phyloP scores from a whole-genome alignment of 2,888 invertebrate species.

The Deilephila elpenor region DNA sequence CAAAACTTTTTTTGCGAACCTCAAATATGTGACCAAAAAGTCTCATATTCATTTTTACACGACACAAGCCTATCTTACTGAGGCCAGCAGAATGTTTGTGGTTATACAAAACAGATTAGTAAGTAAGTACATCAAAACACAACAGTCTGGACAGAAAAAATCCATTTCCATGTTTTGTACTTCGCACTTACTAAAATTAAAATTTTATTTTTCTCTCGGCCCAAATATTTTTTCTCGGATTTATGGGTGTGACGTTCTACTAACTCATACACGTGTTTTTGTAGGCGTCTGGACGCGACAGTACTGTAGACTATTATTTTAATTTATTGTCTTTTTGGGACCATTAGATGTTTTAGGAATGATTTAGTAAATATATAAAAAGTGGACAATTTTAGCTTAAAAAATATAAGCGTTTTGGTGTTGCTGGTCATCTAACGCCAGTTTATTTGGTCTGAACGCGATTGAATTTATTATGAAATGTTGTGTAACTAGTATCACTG shows the following conservation, averaged over 20 bases:
- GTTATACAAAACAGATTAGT: background rate
- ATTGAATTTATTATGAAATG: background rate
- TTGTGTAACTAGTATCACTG: too few relatives aligned
- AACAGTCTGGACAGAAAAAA: background rate
- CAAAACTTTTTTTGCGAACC: too few relatives aligned
- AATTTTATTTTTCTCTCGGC: slow-evolving; percentile 1
- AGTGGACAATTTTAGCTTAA: background rate
- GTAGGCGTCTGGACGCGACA: slow-evolving; percentile 18
- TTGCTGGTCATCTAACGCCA: background rate
- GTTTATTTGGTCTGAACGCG: background rate
- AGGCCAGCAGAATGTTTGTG: too few relatives aligned
- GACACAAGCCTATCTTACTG: too few relatives aligned
- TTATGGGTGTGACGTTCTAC: slow-evolving; percentile 20
- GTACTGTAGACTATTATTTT: slow-evolving; percentile 22
- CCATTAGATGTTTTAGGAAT: slow-evolving; percentile 35
- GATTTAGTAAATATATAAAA: slow-evolving; percentile 38
- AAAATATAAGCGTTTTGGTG: background rate
- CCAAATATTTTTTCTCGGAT: slow-evolving; percentile 19
- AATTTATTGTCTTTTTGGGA: slow-evolving; percentile 19
- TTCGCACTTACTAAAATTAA: slow-evolving; percentile 17
- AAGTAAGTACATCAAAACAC: background rate
- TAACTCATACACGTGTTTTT: slow-evolving; percentile 26
- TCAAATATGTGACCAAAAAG: too few relatives aligned
- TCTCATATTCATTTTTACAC: too few relatives aligned
- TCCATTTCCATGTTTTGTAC: background rate